Base-by-base conservation (phyloP, 2,888 invertebrate species). In the Tyria jacobaeae region DNA sequence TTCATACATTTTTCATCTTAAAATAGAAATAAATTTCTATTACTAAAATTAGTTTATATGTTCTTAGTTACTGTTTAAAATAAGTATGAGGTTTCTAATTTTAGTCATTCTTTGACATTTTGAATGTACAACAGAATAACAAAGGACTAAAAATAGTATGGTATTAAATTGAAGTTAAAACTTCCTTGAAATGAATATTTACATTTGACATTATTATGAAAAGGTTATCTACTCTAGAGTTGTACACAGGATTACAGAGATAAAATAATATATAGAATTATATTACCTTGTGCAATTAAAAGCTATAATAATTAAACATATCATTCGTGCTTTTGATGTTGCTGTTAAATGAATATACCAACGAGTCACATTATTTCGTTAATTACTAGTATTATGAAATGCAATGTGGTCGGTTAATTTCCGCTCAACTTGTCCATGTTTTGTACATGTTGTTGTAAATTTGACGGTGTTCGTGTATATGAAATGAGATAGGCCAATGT, bases 311-410 rank as follows among this genome's bases (percentile, higher is more conserved):
- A 86, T 88, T 83, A 84, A 88, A 88, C 83, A 80, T 83, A 85
- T 86, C 82, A 84, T 86, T 79, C 84, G 80, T 84, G 86, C 82
- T 87, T 85, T 86, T 87, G 86, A 87, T 85, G 83, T 81, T 76
- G 65, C 79, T 76, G 83, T 85, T 85, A 85, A 88, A 89, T 87
- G 85, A 87, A 89, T 87, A 83, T 84, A 80, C 82, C 80, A 73
- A 78, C 81, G 73, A 70, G 74, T 72, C 83, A 80, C 80, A 85
- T 88, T 88, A 89, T 90, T 89, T 85, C 85, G 85, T 87, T 90
- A 90, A 91, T 90, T 89, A 89, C 86, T 87, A 82, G 81, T 86
- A 86, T 89, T 87, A 85, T 83, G 81, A 82, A 83, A 85, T 86
- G 85, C 86, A 82, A 80, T 84, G 85, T 68, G 87, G 86, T 86